These are phyloP conservation scores for Camponotus vicinus DNA, from an alignment of 1,140 invertebrate species.

Conservation along the genomic window DNA sequence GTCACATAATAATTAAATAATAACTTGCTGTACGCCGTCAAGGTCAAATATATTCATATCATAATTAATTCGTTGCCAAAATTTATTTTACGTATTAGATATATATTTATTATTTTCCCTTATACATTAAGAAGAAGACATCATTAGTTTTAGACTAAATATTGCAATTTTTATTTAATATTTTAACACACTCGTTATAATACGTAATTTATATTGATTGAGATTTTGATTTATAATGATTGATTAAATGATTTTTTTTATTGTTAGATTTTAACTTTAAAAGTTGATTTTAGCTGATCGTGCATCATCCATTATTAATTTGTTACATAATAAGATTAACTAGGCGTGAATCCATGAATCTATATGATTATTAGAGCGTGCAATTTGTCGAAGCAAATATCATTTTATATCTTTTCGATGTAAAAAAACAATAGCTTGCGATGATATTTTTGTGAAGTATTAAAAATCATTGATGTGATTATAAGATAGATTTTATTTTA, in stretches of 20 bases:
- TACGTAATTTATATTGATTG: neutral
- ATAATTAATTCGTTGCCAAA: too few species aligned
- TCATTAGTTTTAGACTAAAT: too few species aligned
- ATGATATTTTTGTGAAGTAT: neutral
- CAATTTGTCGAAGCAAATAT: conserved; percentile 24
- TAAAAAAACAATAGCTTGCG: neutral
- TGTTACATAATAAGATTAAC: conserved; percentile 81
- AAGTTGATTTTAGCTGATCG: conserved; percentile 2
- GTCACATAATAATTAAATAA: too few species aligned
- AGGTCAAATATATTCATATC: too few species aligned
- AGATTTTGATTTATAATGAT: neutral
- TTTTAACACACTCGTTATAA: too few species aligned
- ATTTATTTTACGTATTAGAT: too few species aligned
- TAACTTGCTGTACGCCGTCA: too few species aligned
- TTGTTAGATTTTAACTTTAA: neutral
- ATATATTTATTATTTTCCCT: too few species aligned
- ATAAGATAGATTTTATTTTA: neutral
- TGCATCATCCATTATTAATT: conserved; percentile 53
- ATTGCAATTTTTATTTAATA: too few species aligned
- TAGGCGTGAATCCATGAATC: conserved; percentile 64
- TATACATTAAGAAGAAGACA: too few species aligned
- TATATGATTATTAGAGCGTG: too few species aligned
- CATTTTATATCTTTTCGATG: neutral
- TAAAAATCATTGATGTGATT: neutral
- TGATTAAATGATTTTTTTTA: neutral